These are phyloP conservation scores for Zoanthus sociatus DNA, from an alignment of 92 coral and sea anemone species.

Conservation along the genomic window DNA sequence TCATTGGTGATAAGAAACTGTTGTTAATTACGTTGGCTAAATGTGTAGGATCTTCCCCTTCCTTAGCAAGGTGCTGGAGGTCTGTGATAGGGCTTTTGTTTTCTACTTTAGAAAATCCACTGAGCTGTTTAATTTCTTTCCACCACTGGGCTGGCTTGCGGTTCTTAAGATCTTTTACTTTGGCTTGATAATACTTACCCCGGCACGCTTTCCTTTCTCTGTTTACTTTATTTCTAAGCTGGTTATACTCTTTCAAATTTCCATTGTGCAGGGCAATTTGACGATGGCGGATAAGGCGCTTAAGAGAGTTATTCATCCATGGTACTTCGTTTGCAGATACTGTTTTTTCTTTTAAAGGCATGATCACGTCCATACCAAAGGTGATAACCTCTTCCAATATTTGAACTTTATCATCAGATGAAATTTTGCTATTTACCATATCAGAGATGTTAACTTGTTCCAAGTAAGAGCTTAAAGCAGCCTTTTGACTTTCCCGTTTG, in stretches of 20 bases:
- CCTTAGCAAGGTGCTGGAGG: constrained; percentile 36
- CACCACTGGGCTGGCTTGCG: constrained; percentile 44
- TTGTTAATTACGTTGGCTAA: constrained; percentile 39
- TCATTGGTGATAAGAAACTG: constrained; percentile 28
- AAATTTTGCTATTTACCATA: background rate
- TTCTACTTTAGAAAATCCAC: constrained; percentile 34
- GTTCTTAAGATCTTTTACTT: constrained; percentile 38
- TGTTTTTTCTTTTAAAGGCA: background rate
- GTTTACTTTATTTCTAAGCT: constrained; percentile 29
- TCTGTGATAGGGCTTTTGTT: background rate
- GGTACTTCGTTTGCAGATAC: background rate
- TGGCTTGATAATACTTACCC: constrained; percentile 41
- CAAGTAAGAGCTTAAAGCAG: constrained; percentile 33
- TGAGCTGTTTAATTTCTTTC: constrained; percentile 48
- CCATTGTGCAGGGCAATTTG: constrained; percentile 35
- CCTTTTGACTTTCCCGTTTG: constrained; percentile 39
- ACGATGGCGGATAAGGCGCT: background rate
- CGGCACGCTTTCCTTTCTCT: constrained; percentile 24
- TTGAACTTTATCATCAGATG: constrained; percentile 37
- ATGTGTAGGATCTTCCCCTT: constrained; percentile 31
- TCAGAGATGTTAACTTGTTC: constrained; percentile 7
- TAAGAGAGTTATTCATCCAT: constrained; percentile 30
- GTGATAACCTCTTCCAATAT: constrained; percentile 14
- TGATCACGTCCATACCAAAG: constrained; percentile 1
- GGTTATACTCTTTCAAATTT: constrained; percentile 15